Evolutionary conservation across 2,113 vertebrate genomes (phyloP).

Genomic region (Crotalus tigris): DNA sequence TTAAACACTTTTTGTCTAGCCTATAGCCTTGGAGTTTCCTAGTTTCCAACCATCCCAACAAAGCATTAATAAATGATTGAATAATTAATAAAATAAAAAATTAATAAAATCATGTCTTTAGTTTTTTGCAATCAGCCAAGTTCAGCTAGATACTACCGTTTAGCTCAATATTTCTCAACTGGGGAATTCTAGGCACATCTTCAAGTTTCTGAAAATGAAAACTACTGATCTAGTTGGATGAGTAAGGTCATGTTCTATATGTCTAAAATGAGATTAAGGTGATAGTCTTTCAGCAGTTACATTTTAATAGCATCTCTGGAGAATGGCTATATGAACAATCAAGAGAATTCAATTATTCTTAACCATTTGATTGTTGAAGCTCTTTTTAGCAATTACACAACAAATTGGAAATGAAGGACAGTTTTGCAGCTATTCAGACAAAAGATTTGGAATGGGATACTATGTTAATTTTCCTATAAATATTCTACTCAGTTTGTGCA

Average conservation of each 20-base stretch:
- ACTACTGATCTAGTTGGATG: not conserved
- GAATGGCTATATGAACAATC: not conserved
- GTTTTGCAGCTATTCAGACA: not conserved
- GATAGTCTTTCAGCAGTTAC: not conserved
- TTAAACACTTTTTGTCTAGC: not conserved
- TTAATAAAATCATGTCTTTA: not conserved
- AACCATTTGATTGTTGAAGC: not conserved
- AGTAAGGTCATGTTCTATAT: not conserved
- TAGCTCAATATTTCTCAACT: not conserved
- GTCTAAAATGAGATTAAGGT: not conserved
- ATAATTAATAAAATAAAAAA: not conserved
- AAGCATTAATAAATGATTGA: not conserved
- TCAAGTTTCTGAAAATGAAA: not conserved
- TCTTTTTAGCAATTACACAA: not conserved
- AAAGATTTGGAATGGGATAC: not conserved
- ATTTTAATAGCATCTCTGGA: not conserved
- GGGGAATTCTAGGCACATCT: not conserved
- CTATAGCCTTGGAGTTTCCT: not conserved
- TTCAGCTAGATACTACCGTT: not conserved
- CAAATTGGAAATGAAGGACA: not conserved
- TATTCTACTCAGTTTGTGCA: slow-evolving; percentile 21
- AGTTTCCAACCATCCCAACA: not conserved
- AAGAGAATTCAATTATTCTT: not conserved
- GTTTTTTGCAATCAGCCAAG: not conserved
- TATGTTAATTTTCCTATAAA: not conserved